Evolutionary conservation across 2,113 vertebrate species (phyloP).

Genomic region (Coregonus clupeaformis): DNA sequence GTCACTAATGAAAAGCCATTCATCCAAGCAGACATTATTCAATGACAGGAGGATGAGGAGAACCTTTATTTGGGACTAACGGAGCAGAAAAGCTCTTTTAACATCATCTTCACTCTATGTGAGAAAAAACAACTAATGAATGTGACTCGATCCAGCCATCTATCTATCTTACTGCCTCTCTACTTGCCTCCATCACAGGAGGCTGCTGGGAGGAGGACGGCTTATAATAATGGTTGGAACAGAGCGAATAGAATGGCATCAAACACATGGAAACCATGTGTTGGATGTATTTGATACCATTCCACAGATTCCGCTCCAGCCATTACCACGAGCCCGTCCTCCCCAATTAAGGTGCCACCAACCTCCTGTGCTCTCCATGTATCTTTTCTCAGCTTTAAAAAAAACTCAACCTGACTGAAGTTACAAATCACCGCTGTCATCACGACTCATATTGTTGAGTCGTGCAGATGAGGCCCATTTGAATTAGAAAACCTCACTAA

Average conservation of each 20-base stretch:
- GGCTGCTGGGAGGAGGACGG: too few species aligned
- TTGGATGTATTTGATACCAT: too few species aligned
- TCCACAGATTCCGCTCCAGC: too few species aligned
- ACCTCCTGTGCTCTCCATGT: neutral
- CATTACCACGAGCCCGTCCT: too few species aligned
- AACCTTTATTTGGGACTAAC: slow-evolving; percentile 62
- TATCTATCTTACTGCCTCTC: slow-evolving; percentile 3
- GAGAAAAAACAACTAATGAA: slow-evolving; percentile 59
- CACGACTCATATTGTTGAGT: slow-evolving; percentile 50
- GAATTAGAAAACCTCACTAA: slow-evolving; percentile 62
- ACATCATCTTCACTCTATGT: slow-evolving; percentile 46
- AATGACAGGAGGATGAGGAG: slow-evolving; percentile 41
- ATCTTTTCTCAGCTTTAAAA: neutral
- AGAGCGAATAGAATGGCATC: too few species aligned
- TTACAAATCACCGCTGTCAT: slow-evolving; percentile 25
- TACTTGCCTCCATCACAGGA: too few species aligned
- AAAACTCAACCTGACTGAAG: slow-evolving; percentile 28
- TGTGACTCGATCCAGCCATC: slow-evolving; percentile 43
- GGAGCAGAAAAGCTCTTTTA: slow-evolving; percentile 51
- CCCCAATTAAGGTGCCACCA: too few species aligned
- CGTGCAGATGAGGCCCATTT: slow-evolving; percentile 54
- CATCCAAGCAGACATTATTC: slow-evolving; percentile 48
- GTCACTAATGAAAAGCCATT: slow-evolving; percentile 61
- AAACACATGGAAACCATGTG: too few species aligned
- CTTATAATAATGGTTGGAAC: too few species aligned